These are phyloP conservation scores for Martes martes DNA, from an alignment of 2,113 vertebrate genomes.

Conservation along the genomic window DNA sequence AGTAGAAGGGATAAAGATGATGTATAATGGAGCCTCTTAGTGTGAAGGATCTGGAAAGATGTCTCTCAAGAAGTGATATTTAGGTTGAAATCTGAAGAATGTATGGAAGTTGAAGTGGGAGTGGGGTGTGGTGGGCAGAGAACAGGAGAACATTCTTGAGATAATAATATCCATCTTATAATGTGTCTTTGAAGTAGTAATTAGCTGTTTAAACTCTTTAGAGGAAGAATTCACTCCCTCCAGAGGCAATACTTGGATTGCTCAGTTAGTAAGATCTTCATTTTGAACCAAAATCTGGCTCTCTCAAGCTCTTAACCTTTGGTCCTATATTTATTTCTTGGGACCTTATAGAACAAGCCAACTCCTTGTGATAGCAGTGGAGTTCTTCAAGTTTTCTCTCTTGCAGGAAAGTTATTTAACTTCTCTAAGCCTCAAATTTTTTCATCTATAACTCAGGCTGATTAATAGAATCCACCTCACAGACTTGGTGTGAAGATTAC, in stretches of 20 bases:
- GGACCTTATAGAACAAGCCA: background rate
- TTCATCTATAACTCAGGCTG: background rate
- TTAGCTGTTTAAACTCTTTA: background rate
- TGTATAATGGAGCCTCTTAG: background rate
- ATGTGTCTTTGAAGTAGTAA: background rate
- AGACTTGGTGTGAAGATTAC: background rate
- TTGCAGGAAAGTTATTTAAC: background rate
- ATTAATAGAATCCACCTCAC: background rate
- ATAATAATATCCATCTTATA: background rate
- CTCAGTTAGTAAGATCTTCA: background rate
- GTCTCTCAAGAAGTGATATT: background rate
- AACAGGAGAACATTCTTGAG: background rate
- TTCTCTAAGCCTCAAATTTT: background rate
- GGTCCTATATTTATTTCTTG: background rate
- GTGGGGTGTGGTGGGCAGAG: background rate
- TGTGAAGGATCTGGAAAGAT: background rate
- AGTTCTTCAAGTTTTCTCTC: background rate
- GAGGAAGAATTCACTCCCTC: background rate
- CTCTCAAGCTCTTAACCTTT: background rate
- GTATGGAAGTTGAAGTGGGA: background rate
- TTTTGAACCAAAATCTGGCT: background rate
- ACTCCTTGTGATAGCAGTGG: background rate
- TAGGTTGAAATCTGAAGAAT: constrained; percentile 4
- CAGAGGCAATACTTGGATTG: background rate
- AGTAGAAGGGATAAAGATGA: background rate